Percentiles rank a stretch among this genome's conserved stretches.
Conservation (phyloP, 2,113 vertebrate species). For the Dipodomys merriami region DNA sequence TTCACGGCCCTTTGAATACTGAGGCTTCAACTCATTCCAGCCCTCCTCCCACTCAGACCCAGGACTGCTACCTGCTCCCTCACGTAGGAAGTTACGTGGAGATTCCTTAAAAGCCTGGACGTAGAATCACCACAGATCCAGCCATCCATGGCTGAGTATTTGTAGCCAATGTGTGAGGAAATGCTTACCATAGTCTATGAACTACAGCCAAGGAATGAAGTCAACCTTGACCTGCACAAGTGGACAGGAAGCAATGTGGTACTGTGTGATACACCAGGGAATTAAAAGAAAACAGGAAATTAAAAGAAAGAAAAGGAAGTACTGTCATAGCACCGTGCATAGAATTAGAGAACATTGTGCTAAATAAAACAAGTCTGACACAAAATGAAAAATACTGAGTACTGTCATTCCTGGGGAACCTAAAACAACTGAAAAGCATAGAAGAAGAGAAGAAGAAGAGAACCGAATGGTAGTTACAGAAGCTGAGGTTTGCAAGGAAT, state of each 20-base stretch:
- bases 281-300: background rate
- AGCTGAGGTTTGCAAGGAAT: no score
- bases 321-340: background rate
- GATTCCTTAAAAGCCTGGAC: background rate
- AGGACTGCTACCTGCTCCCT: background rate
- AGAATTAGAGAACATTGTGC: background rate
- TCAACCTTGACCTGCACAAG: rapidly evolving
- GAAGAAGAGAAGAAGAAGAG: no score
- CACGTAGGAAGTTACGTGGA: background rate
- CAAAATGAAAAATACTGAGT: background rate
- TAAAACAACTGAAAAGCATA: background rate
- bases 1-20: background rate
- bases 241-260: background rate
- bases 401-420: background rate
- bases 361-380: background rate
- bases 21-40: background rate
- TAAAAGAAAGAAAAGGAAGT: background rate
- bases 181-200: no score
- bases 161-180: background rate
- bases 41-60: background rate
- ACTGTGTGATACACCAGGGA: no score
- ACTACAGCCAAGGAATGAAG: background rate
- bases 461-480: background rate
- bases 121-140: background rate
- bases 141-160: background rate